Conservation (phyloP, 1,140 invertebrate species). For the Caenorhabditis briggsae region DNA sequence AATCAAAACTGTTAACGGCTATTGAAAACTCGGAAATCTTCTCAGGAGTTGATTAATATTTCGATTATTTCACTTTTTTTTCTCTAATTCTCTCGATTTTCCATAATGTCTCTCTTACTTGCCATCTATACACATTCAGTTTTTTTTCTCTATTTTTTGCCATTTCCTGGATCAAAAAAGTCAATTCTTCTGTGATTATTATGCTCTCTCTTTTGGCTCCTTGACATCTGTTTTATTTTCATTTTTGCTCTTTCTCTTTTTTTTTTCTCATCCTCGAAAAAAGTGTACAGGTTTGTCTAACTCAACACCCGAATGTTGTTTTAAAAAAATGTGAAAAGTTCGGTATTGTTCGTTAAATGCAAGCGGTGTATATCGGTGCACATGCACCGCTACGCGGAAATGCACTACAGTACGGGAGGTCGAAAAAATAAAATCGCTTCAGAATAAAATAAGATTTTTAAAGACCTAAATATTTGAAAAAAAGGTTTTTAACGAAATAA, state of each 20-base stretch:
- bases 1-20: slow-evolving; percentile 94
- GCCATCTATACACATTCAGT: slow-evolving; percentile 27
- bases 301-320: no score
- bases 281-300: slow-evolving; percentile 37
- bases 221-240: not conserved
- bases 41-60: slow-evolving; percentile 91
- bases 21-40: slow-evolving; percentile 96
- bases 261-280: not conserved
- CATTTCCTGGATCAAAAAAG: not conserved
- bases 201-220: not conserved
- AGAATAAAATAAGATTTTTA: no score
- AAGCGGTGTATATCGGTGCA: no score
- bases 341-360: no score
- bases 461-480: no score
- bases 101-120: slow-evolving; percentile 40
- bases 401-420: no score
- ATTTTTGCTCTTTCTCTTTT: not conserved
- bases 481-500: no score
- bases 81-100: not conserved
- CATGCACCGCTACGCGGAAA: no score
- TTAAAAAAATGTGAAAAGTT: not conserved
- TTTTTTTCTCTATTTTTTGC: not conserved
- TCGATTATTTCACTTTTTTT: not conserved
- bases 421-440: no score
- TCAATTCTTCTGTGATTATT: slow-evolving; percentile 23